Base-by-base conservation (phyloP, 2,797 vertebrate genomes). In the Anisognathus igniventris region DNA sequence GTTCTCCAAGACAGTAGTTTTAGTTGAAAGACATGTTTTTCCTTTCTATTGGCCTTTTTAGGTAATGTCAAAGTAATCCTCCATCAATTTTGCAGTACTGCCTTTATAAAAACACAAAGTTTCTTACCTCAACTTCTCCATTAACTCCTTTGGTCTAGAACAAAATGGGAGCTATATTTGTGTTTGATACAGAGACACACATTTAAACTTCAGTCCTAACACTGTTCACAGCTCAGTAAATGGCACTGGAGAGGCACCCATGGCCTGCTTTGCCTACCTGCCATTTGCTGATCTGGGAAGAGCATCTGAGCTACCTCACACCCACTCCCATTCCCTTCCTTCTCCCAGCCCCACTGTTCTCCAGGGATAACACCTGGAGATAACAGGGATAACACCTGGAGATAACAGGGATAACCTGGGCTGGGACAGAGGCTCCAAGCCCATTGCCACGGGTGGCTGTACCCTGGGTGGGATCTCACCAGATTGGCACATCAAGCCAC, bases 81-180 rank as follows among this genome's bases (percentile, higher is more conserved):
- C 33, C 4, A 3, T 16, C 24, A 23, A 3, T 65, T 92, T 66
- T 80, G 50, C 64, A 37, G 17, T 24, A n/a, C 11, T 16, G 5
- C 18, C 35, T 60, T 74, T 42, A 64, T 35, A 35, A 83, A 85
- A 85, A 27, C 0, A 0, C 16, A 8, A 0, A 48, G 20, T 58
- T 84, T 76, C 74, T 65, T n/a, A 64, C 37, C 44, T 91, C 62
- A 81, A 20, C 8, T 74, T 78, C 88, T 84, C 30, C 30, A 31
- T 61, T 47, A 50, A 56, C 31, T 58, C 45, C n/a, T 68, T 44
- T 50, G 13, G 14, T 51, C 39, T 58, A 31, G 48, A 51, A 65
- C 23, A 40, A 86, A 87, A 33, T 21, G 44, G 1, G 6, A 40
- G 39, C 10, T 58, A 10, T n/a, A 17, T 48, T 72, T 25, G 35